Evolutionary conservation across 2,888 invertebrate species (phyloP).

Genomic region (Rhaphigaster nebulosa): DNA sequence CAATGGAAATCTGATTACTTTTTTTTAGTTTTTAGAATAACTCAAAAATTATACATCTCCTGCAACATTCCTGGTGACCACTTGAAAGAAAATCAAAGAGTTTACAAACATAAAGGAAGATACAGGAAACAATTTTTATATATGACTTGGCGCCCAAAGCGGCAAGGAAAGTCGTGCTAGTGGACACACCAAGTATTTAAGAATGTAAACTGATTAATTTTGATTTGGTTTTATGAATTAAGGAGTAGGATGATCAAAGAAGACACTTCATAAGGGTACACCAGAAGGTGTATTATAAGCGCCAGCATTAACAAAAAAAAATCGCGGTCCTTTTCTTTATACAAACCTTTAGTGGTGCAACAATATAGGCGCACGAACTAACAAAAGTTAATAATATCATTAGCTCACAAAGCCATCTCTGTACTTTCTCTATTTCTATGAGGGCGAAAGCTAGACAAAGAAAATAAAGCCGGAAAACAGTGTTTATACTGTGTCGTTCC

Average conservation of each 20-base stretch:
- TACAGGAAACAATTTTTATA: no score
- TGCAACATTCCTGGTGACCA: no score
- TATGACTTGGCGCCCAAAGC: no score
- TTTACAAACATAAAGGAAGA: no score
- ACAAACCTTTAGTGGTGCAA: neutral
- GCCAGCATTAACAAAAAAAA: neutral
- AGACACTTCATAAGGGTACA: neutral
- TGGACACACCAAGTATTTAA: no score
- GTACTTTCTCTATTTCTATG: constrained; percentile 6
- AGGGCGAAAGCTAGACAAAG: constrained; percentile 25
- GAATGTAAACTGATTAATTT: no score
- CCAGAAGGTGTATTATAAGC: neutral
- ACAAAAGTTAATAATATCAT: constrained; percentile 31
- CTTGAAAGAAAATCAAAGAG: no score
- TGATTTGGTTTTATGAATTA: no score
- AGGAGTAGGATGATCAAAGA: neutral
- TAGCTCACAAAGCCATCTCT: neutral
- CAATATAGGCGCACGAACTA: neutral
- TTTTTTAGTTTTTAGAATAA: no score
- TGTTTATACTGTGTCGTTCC: neutral
- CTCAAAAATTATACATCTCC: no score
- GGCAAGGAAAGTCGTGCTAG: no score
- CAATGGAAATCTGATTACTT: no score
- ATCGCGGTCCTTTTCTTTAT: neutral
- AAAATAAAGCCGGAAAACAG: neutral